Base-by-base conservation (phyloP, 1,140 invertebrate genomes). In the Tetraneura akinire region DNA sequence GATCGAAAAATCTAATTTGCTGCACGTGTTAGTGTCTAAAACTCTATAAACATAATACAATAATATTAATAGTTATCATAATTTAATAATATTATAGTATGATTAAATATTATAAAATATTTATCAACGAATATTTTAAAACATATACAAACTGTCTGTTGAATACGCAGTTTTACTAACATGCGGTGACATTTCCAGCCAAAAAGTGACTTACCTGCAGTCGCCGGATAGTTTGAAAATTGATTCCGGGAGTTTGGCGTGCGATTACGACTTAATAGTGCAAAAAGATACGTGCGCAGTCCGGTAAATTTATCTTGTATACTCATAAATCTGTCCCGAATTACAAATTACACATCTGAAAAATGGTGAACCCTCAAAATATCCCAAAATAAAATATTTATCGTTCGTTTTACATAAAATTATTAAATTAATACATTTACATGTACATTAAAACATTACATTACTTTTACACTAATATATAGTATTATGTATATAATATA, bases 241-340 rank as follows among this genome's bases (percentile, higher is more conserved):
- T 16, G 84, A 84, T 32, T 83, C 84, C 6, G 86, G 86, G 2
- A 85, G 84, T 23, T 74, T 86, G 1, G 84, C 85, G 11, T 86
- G 86, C 78, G 85, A 86, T 66, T 85, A 83, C 81, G 85, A 85
- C n/a, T 60, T 86, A 6, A 80, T 83, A 11, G 81, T 86, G 16
- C 84, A 83, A 74, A 80, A 82, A 16, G 84, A 84, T 66, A 83
- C 84, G 49, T 86, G 85, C 70, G 84, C 85, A 18, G 80, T 86
- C 9, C 84, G 85, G 85, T 86, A 81, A 82, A n/a, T 47, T 16
- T 14, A 49, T 68, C 11, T 16, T 55, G n/a, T n/a, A n/a, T n/a
- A 53, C 42, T 70, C 11, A 47, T 70, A n/a, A n/a, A n/a, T n/a
- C n/a, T n/a, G n/a, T n/a, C n/a, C n/a, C n/a, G n/a, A n/a, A n/a